phyloP scores from a whole-genome alignment of 2,113 vertebrate species.

The Andinoacara biseriatus region DNA sequence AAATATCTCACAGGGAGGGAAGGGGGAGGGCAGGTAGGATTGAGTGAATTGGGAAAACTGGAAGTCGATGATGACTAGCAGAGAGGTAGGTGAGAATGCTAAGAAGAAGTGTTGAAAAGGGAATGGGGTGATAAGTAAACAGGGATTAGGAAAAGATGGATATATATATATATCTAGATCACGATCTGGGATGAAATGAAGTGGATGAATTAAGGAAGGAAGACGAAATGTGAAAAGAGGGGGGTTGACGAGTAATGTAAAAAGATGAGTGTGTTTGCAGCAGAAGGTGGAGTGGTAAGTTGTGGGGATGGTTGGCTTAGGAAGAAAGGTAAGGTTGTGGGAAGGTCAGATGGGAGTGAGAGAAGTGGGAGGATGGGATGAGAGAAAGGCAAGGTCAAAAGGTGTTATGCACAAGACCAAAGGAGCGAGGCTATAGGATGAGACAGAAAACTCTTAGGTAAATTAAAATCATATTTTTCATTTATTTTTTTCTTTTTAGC shows the following conservation, averaged over 20 bases:
- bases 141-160: background rate
- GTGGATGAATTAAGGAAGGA: background rate
- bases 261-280: background rate
- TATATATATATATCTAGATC: background rate
- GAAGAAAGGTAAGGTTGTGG: constrained; percentile 43
- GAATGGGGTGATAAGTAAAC: background rate
- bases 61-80: background rate
- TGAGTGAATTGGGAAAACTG: background rate
- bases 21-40: background rate
- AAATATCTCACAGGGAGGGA: constrained; percentile 1
- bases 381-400: constrained; percentile 15
- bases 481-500: too few relatives aligned
- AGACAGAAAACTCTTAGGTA: background rate
- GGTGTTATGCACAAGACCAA: background rate
- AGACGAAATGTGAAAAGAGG: constrained; percentile 4
- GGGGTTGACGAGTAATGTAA: constrained; percentile 8
- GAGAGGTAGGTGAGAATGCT: background rate
- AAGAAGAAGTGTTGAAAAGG: background rate
- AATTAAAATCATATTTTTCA: background rate
- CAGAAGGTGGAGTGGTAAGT: background rate
- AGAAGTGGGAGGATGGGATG: constrained; percentile 36
- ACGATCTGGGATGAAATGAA: background rate
- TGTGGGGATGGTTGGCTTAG: background rate
- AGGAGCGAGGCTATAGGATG: background rate
- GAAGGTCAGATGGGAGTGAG: constrained; percentile 34